Evolutionary conservation across 2,888 invertebrate genomes (phyloP).

Genomic region (Cheilosia urbana): DNA sequence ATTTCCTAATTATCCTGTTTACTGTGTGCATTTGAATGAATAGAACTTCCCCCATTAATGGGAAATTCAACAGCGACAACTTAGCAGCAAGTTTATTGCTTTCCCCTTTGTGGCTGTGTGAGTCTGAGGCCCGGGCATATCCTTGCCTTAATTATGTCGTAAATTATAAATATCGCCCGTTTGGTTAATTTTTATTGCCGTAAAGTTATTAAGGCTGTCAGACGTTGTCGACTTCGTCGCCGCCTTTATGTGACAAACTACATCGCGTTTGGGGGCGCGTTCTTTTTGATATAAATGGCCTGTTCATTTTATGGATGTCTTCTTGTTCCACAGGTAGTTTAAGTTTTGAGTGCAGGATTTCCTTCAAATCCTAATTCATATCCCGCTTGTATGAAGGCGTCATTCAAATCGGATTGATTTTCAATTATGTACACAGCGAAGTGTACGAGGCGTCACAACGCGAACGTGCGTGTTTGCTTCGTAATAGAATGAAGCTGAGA

Average conservation of each 20-base stretch:
- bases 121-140: conserved; percentile 17
- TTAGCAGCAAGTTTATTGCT: conserved; percentile 70
- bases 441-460: conserved; percentile 7
- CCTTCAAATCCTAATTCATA: conserved; percentile 36
- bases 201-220: conserved; percentile 69
- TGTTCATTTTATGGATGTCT: conserved; percentile 35
- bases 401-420: conserved; percentile 44
- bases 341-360: conserved; percentile 50
- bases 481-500: conserved; percentile 17
- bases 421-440: conserved; percentile 1
- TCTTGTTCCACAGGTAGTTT: conserved; percentile 40
- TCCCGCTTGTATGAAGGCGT: neutral
- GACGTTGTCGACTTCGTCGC: conserved; percentile 6
- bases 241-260: conserved; percentile 33
- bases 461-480: conserved; percentile 29
- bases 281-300: conserved; percentile 38
- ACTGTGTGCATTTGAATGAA: neutral
- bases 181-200: conserved; percentile 74
- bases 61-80: conserved; percentile 47
- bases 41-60: conserved; percentile 37
- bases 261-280: neutral
- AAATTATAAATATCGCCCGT: conserved; percentile 73
- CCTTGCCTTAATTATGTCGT: conserved; percentile 72
- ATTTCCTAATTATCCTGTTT: conserved; percentile 39
- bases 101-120: conserved; percentile 52